phyloP scores from a whole-genome alignment of 2,797 vertebrate genomes.

The Acanthopagrus latus region DNA sequence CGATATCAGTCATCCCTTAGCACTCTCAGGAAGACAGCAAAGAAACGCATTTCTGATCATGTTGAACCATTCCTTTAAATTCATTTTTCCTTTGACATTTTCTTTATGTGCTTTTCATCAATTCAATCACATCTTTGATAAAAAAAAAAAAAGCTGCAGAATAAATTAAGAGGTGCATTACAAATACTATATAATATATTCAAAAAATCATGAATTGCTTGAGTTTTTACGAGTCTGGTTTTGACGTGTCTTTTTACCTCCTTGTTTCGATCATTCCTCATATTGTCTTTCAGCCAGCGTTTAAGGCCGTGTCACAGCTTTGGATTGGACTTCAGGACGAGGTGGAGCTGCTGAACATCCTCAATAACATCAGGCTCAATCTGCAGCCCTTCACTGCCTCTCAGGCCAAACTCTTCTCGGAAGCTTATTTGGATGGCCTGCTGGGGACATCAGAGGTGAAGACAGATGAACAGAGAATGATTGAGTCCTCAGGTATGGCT shows the following conservation, averaged over 20 bases:
- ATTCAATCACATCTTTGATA: too few relatives aligned
- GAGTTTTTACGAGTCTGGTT: too few relatives aligned
- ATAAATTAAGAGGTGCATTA: too few relatives aligned
- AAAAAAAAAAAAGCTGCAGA: too few relatives aligned
- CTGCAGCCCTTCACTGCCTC: conserved; percentile 86
- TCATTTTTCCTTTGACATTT: too few relatives aligned
- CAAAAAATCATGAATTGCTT: not conserved
- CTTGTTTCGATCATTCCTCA: not conserved
- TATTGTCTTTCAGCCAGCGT: conserved; percentile 86
- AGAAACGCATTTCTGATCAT: too few relatives aligned
- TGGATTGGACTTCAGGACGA: conserved; percentile 92
- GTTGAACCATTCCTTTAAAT: too few relatives aligned
- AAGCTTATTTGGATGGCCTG: conserved; percentile 79
- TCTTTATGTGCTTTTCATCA: too few relatives aligned
- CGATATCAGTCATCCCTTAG: too few relatives aligned
- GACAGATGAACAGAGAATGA: conserved; percentile 86
- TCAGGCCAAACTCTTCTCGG: conserved; percentile 84
- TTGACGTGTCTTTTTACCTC: not conserved
- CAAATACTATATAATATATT: too few relatives aligned
- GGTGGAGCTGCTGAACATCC: conserved; percentile 86
- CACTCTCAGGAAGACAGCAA: too few relatives aligned
- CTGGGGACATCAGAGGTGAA: conserved; percentile 85
- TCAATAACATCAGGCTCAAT: conserved; percentile 79
- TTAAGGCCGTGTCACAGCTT: conserved; percentile 86
- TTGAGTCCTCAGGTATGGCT: conserved; percentile 84